Percentiles rank a stretch among this genome's conserved stretches.
phyloP scores from a whole-genome alignment of 2,113 vertebrate species.

The Trematocara stigmaticum region DNA sequence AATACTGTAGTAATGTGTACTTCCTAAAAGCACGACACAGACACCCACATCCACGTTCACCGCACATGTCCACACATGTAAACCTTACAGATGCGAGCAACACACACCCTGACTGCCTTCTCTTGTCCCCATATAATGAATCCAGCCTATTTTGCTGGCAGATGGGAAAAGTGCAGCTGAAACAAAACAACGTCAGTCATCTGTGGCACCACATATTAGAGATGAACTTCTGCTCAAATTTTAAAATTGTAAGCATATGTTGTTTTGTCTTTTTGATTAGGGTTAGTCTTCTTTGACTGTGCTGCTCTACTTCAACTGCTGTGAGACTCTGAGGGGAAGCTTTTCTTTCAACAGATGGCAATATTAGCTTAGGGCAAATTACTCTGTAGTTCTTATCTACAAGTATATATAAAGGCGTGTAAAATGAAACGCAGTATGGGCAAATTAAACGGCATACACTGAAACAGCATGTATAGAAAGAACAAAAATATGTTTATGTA shows the following conservation, averaged over 20 bases:
- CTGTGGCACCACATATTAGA: constrained; percentile 70
- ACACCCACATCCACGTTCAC: constrained; percentile 27
- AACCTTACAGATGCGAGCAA: background rate
- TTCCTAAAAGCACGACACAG: constrained; percentile 12
- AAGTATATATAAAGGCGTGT: constrained; percentile 35
- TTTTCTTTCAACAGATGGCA: constrained; percentile 60
- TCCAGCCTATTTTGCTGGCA: constrained; percentile 73
- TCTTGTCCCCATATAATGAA: constrained; percentile 71
- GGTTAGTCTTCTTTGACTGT: constrained; percentile 54
- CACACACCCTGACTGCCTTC: constrained; percentile 51
- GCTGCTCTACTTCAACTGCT: constrained; percentile 51
- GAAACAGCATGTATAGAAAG: background rate
- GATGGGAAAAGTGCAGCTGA: constrained; percentile 78
- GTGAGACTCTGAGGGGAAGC: constrained; percentile 20
- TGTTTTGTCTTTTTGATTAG: constrained; percentile 67
- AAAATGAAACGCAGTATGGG: constrained; percentile 21
- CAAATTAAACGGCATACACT: constrained; percentile 22
- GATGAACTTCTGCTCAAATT: constrained; percentile 64
- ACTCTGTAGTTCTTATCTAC: constrained; percentile 43
- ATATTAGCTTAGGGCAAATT: constrained; percentile 53
- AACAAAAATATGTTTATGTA: constrained; percentile 8
- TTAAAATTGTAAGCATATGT: constrained; percentile 71
- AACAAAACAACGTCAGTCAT: constrained; percentile 81
- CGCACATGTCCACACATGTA: constrained; percentile 1
- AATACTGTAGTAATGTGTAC: constrained; percentile 74